These are phyloP conservation scores for Zosterops pallidus DNA, from an alignment of 2,113 vertebrate genomes.

Conservation along the genomic window DNA sequence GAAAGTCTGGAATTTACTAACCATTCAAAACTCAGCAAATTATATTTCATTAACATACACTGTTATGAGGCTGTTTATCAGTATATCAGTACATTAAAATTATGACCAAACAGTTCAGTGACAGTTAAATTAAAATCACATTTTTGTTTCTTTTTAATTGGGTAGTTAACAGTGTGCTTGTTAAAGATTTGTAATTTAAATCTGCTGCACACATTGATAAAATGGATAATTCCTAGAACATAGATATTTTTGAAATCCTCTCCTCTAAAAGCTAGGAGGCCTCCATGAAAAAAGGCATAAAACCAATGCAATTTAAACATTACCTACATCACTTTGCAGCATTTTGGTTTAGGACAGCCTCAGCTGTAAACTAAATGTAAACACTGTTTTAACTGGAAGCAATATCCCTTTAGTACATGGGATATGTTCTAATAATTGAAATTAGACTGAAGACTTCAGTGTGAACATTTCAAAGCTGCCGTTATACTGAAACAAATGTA, in stretches of 20 bases:
- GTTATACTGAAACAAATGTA: constrained; percentile 56
- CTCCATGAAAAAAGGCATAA: neutral
- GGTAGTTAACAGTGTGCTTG: neutral
- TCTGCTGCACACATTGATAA: neutral
- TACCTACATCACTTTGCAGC: neutral
- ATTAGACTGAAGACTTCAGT: constrained; percentile 9
- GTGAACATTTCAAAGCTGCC: constrained; percentile 37
- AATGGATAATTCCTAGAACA: neutral
- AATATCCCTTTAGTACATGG: neutral
- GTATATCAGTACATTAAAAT: neutral
- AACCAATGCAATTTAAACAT: neutral
- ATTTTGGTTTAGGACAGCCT: constrained; percentile 8
- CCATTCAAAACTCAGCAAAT: neutral
- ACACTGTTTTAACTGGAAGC: neutral
- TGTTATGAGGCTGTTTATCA: neutral
- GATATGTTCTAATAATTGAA: neutral
- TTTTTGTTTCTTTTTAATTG: neutral
- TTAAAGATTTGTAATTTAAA: neutral
- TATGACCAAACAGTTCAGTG: neutral
- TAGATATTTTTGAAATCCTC: neutral
- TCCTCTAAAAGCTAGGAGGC: neutral
- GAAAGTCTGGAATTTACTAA: neutral
- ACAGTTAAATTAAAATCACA: neutral
- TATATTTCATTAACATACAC: constrained; percentile 5
- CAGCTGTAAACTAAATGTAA: neutral